These are phyloP conservation scores for Electrona antarctica DNA, from an alignment of 2,113 vertebrate genomes.

Conservation along the genomic window DNA sequence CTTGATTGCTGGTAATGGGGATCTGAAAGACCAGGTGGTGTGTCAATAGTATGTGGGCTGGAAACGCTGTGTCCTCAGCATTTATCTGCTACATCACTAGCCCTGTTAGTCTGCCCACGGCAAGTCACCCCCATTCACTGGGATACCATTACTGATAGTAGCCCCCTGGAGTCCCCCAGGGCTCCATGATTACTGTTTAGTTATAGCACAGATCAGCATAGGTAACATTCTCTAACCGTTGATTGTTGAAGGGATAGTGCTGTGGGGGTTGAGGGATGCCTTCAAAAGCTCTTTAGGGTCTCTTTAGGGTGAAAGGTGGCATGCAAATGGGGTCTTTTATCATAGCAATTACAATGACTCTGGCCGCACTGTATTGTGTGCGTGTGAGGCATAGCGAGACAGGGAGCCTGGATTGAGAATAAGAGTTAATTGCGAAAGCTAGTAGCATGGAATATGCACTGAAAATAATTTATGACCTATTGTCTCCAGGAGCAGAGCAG, in stretches of 20 bases:
- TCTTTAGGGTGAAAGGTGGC: conserved; percentile 61
- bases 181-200: conserved; percentile 45
- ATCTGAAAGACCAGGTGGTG: conserved; percentile 47
- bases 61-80: conserved; percentile 36
- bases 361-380: conserved; percentile 42
- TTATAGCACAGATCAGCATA: conserved; percentile 30
- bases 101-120: conserved; percentile 50
- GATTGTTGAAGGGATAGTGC: conserved; percentile 55
- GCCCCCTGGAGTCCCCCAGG: conserved; percentile 30
- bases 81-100: conserved; percentile 38
- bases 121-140: conserved; percentile 34
- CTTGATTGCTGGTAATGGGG: conserved; percentile 2
- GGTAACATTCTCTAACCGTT: conserved; percentile 29
- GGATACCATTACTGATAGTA: conserved; percentile 43
- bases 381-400: conserved; percentile 33
- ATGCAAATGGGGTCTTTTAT: conserved; percentile 70
- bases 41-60: conserved; percentile 35
- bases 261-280: conserved; percentile 41
- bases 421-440: conserved; percentile 47
- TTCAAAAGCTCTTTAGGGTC: conserved; percentile 62
- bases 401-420: conserved; percentile 41
- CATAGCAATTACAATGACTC: conserved; percentile 44
- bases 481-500: conserved; percentile 56
- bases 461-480: conserved; percentile 63
- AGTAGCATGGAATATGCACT: conserved; percentile 45